Conservation (phyloP, 2,113 vertebrate genomes). For the Coregonus clupeaformis region DNA sequence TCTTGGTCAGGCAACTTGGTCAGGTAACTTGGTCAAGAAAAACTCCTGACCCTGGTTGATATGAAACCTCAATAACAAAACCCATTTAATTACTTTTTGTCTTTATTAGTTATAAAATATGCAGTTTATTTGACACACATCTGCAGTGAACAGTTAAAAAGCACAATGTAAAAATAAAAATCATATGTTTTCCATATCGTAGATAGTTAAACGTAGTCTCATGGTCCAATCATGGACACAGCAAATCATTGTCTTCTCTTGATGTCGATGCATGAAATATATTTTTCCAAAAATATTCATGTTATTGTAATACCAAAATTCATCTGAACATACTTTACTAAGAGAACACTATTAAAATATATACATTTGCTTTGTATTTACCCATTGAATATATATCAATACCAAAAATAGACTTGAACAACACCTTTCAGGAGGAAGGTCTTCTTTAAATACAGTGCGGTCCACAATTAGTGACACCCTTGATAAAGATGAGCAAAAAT, state of each 20-base stretch:
- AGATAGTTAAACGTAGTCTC: neutral
- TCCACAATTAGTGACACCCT: too few species aligned
- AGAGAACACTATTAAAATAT: neutral
- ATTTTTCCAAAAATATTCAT: neutral
- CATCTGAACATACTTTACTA: neutral
- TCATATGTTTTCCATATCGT: neutral
- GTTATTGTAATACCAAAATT: neutral
- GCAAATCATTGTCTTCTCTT: too few species aligned
- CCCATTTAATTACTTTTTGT: neutral
- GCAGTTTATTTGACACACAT: slow-evolving; percentile 23
- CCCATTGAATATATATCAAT: neutral
- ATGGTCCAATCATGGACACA: neutral
- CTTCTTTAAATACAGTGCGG: neutral
- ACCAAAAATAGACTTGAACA: neutral
- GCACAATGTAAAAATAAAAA: slow-evolving; percentile 3
- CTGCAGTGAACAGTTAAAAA: slow-evolving; percentile 26
- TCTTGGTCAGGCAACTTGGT: too few species aligned
- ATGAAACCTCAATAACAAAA: too few species aligned
- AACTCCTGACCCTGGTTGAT: too few species aligned
- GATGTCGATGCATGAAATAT: neutral
- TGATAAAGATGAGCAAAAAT: too few species aligned
- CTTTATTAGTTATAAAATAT: slow-evolving; percentile 60
- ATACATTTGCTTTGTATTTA: neutral
- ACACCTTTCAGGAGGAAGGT: neutral
- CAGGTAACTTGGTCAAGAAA: too few species aligned